A percentile compares a stretch with the other conserved stretches of the same genome.
Evolutionary conservation across 1,140 invertebrate species (phyloP).

Genomic region (Bombus turneri): DNA sequence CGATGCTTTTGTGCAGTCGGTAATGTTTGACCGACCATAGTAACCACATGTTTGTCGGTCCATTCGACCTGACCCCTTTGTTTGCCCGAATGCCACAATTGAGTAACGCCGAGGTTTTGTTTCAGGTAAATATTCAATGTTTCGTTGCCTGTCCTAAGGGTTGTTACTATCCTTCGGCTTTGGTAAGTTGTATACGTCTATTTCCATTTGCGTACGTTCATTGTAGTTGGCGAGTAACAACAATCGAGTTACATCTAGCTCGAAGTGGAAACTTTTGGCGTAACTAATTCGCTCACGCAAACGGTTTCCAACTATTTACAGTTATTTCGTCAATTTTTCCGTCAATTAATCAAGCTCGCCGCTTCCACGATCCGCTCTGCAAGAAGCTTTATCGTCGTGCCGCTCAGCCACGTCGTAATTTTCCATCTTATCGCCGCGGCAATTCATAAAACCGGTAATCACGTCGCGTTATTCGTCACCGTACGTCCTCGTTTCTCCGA

Average conservation of each 20-base stretch:
- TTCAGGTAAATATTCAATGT: conserved; percentile 68
- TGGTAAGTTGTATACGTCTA: conserved; percentile 9
- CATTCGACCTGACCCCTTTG: conserved; percentile 19
- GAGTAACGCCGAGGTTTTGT: conserved; percentile 58
- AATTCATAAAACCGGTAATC: conserved; percentile 47
- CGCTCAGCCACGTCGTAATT: not conserved
- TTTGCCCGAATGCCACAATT: conserved; percentile 20
- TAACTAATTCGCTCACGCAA: too few relatives aligned
- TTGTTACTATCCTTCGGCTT: not conserved
- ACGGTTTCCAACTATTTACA: too few relatives aligned
- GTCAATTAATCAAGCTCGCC: not conserved
- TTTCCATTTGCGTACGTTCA: not conserved
- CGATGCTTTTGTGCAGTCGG: not conserved
- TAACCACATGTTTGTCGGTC: not conserved
- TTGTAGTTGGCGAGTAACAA: not conserved
- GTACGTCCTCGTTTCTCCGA: conserved; percentile 31
- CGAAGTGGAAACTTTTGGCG: too few relatives aligned
- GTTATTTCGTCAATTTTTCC: conserved; percentile 7
- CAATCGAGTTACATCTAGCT: too few relatives aligned
- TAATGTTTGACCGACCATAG: not conserved
- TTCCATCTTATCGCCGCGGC: conserved; percentile 33
- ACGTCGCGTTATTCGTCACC: not conserved
- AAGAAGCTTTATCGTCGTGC: not conserved
- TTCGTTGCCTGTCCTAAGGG: not conserved
- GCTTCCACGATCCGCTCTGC: not conserved